Evolutionary conservation across 1,140 invertebrate species (phyloP), one percentile per base, ranked within the genome.

Genomic region (Bombus pyrosoma): DNA sequence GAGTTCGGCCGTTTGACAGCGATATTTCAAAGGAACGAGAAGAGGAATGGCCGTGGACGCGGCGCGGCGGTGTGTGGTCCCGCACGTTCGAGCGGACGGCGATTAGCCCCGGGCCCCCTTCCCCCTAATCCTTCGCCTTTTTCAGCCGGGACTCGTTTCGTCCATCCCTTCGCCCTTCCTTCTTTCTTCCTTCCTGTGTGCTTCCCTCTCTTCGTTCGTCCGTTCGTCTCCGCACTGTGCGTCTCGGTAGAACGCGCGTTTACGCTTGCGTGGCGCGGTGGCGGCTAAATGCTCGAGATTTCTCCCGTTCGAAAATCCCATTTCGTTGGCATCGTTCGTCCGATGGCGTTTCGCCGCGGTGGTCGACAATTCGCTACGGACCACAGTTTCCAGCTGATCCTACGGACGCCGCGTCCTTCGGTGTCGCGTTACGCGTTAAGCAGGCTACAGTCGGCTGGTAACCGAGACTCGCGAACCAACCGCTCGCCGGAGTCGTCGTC

Each of bases 351-450:
- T 28, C 73, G 47, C 39, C 59, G 32, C 59, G 59, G 62, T 32
- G 76, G 76, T 69, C 66, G 66, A 71, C 5, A 22, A 69, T 69
- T 62, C 69, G 47, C 47, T 6, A 53, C 47, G 47, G 47, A 53
- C 18, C 41, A n/a, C 66, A 47, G 22, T 53, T 68, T 41, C 77
- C 72, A 68, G 47, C 47, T 22, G 53, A 62, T 81, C 84, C 41
- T 43, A 57, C 53, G 71, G 28, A 69, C 71, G 18, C 37, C 69
- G n/a, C 34, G 86, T 89, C 79, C 64, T 28, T 68, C 81, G 91
- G 91, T 94, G 91, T 94, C 93, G 91, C 90, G 92, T 94, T 94
- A 94, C 93, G 90, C 87, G 92, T 83, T 92, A 94, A 94, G 92
- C 92, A n/a, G 59, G 85, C 89, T 90, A 91, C 83, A 89, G 83